A percentile compares a stretch with the other conserved stretches of the same genome.
Conservation (phyloP, 2,797 vertebrate genomes). For the Characodon lateralis region DNA sequence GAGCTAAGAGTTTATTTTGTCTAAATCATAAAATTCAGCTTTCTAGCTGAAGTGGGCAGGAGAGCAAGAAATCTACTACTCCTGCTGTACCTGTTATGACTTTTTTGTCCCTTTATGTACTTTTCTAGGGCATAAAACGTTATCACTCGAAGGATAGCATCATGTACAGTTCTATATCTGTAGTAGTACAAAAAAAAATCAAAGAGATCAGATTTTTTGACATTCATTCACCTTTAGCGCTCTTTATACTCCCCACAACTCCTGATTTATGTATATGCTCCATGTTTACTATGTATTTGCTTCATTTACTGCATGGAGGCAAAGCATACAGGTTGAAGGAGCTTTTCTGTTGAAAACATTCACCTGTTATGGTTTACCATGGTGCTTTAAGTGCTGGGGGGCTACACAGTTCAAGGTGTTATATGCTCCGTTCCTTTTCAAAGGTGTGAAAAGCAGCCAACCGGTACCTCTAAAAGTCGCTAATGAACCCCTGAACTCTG, state of each 20-base stretch:
- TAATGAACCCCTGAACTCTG: not conserved
- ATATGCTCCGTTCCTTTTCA: not conserved
- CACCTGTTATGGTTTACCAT: not conserved
- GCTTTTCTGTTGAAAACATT: not conserved
- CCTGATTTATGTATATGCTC: not conserved
- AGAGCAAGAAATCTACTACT: not conserved
- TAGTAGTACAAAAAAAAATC: not conserved
- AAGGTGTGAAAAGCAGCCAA: conserved; percentile 5
- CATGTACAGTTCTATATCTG: not conserved
- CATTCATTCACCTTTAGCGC: not conserved
- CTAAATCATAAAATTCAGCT: not conserved
- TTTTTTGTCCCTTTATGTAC: too few relatives aligned
- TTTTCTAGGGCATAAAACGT: too few relatives aligned
- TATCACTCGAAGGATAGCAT: too few relatives aligned
- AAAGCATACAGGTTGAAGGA: conserved; percentile 3
- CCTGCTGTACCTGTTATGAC: too few relatives aligned
- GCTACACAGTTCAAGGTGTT: conserved; percentile 4
- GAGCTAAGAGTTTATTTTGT: not conserved
- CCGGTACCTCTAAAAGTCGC: not conserved
- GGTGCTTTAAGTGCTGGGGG: not conserved
- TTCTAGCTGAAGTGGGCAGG: not conserved
- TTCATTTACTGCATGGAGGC: not conserved
- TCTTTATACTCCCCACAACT: not conserved
- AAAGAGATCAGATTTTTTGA: not conserved
- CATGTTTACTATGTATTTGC: not conserved